Base-by-base conservation (phyloP, 1,140 invertebrate species). In the Sitobion miscanthi region DNA sequence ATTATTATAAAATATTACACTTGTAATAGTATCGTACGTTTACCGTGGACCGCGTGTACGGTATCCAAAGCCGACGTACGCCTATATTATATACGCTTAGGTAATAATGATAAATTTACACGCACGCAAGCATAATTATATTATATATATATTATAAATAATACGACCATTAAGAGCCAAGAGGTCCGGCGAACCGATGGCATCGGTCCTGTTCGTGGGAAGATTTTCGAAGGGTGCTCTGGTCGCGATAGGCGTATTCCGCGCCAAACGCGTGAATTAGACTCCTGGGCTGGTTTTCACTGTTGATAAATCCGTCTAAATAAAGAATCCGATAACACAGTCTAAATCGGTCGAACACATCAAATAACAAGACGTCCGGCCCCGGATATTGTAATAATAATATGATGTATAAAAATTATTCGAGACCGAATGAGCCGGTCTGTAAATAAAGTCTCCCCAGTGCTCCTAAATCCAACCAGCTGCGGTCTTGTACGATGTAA, bases 1-100 rank as follows among this genome's bases (percentile, higher is more conserved):
- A n/a, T 77, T 77, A 77, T 77, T 77, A 77, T 77, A 77, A 77
- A 77, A n/a, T 77, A 77, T 77, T 77, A 77, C 62, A 35, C 62
- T n/a, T 14, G 17, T 77, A 77, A 77, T 77, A 77, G n/a, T 35
- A 77, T 77, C 62, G 62, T n/a, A 30, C 62, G 62, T 17, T 77
- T n/a, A 77, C n/a, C 62, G 62, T 77, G 62, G 30, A n/a, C 62
- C 14, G n/a, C n/a, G 62, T 77, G 62, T 77, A n/a, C n/a, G 62
- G 62, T n/a, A 77, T n/a, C 30, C 62, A 77, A 77, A 77, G 62
- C 30, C 62, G 11, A n/a, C n/a, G 9, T 9, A 62, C 57, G 11
- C 62, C 30, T 69, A 69, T 69, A 35, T n/a, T n/a, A 17, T 69
- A 38, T n/a, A n/a, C 14, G 62, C 62, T 20, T n/a, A 77, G 62